Percentiles rank a stretch among this genome's conserved stretches.
phyloP scores from a whole-genome alignment of 2,113 vertebrate genomes.

The Brachirus orientalis region DNA sequence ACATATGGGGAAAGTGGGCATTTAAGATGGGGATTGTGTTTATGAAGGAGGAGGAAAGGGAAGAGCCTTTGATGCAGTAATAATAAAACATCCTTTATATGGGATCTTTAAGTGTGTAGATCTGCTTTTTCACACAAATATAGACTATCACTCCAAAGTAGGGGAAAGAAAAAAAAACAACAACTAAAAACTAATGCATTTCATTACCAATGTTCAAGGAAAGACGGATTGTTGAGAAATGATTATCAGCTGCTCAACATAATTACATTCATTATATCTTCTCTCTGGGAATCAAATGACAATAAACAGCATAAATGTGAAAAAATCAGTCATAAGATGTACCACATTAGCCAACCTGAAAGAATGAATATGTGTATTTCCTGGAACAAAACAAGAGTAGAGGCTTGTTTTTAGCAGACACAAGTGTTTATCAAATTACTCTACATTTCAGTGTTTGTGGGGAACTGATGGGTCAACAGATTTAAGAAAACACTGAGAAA shows the following conservation, averaged over 20 bases:
- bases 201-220: neutral
- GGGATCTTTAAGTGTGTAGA: no score
- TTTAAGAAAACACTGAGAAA: slow-evolving; percentile 20
- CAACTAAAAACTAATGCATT: neutral
- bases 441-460: slow-evolving; percentile 1
- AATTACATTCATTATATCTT: slow-evolving; percentile 36
- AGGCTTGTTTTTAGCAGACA: slow-evolving; percentile 13
- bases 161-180: neutral
- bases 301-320: slow-evolving; percentile 1
- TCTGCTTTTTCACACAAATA: no score
- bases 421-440: neutral
- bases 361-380: neutral
- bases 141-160: neutral
- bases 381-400: neutral
- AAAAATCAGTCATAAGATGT: neutral
- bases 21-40: no score
- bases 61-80: no score
- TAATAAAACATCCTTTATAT: no score
- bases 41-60: no score
- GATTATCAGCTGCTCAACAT: slow-evolving; percentile 22
- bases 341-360: slow-evolving; percentile 1
- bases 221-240: slow-evolving; percentile 6
- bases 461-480: slow-evolving; percentile 30
- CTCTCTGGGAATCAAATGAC: slow-evolving; percentile 24
- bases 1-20: neutral